A percentile compares a stretch with the other conserved stretches of the same genome.
phyloP scores from a whole-genome alignment of 2,797 vertebrate genomes.

The Limosa lapponica region DNA sequence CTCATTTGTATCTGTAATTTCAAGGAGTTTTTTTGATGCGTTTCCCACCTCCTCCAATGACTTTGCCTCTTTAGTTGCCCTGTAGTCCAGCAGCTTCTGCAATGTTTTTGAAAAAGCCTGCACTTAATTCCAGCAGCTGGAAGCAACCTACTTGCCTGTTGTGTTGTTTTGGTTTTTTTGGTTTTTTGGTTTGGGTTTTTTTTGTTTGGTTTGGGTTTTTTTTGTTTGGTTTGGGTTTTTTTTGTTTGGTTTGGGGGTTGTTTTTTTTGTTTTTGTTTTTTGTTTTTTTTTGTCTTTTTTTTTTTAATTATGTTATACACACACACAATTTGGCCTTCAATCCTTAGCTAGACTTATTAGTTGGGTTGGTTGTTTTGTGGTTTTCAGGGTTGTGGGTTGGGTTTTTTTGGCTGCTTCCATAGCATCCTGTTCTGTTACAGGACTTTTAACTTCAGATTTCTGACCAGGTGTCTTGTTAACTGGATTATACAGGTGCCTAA shows the following conservation, averaged over 20 bases:
- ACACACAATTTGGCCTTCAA: neutral
- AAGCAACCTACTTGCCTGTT: neutral
- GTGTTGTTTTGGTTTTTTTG: no score
- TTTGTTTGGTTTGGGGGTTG: no score
- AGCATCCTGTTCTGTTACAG: neutral
- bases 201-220: no score
- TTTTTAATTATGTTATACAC: no score
- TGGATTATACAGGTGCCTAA: neutral
- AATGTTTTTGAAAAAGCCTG: neutral
- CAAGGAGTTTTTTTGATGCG: rapidly evolving
- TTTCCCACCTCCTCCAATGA: neutral
- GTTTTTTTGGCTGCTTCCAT: neutral
- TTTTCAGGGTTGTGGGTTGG: no score
- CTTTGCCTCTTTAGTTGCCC: neutral
- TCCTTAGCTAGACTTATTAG: neutral
- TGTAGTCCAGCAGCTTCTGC: neutral
- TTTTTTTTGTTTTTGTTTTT: no score
- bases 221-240: no score
- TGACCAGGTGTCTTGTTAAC: neutral
- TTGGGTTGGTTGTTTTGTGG: neutral
- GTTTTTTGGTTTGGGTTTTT: no score
- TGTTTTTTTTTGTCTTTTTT: neutral
- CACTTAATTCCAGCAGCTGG: neutral
- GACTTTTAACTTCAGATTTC: neutral
- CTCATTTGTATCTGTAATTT: neutral